These are phyloP conservation scores for Liopterus haemorrhoidalis DNA, from an alignment of 2,888 invertebrate genomes.

Conservation along the genomic window DNA sequence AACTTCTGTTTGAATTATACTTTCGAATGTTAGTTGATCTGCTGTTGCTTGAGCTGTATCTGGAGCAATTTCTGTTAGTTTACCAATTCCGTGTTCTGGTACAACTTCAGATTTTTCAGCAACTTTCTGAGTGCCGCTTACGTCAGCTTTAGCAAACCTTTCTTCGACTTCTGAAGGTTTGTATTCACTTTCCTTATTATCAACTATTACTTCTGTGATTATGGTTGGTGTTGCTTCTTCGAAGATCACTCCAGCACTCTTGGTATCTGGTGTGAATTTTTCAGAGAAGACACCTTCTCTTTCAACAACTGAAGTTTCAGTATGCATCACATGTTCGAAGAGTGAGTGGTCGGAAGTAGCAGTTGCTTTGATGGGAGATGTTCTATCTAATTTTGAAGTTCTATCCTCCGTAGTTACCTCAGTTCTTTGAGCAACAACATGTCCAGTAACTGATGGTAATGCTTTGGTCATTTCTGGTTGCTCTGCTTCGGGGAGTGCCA, in stretches of 20 bases:
- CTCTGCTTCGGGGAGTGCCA: slow-evolving; percentile 43
- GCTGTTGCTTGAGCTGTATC: slow-evolving; percentile 44
- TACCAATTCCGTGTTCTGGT: slow-evolving; percentile 39
- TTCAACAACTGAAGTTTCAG: slow-evolving; percentile 53
- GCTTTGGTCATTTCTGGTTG: slow-evolving; percentile 43
- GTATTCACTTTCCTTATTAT: slow-evolving; percentile 47
- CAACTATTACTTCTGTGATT: slow-evolving; percentile 45
- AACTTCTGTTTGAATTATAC: slow-evolving; percentile 45
- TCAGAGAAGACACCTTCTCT: slow-evolving; percentile 50
- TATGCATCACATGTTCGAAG: slow-evolving; percentile 51
- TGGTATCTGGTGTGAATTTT: slow-evolving; percentile 46
- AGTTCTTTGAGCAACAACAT: slow-evolving; percentile 50
- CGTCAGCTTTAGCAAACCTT: slow-evolving; percentile 42
- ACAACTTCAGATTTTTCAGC: slow-evolving; percentile 46
- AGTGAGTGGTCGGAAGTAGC: slow-evolving; percentile 52
- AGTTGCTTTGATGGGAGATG: slow-evolving; percentile 43
- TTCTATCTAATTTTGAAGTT: slow-evolving; percentile 46
- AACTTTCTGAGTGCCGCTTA: slow-evolving; percentile 42
- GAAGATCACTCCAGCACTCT: slow-evolving; percentile 44
- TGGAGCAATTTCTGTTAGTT: slow-evolving; percentile 37
- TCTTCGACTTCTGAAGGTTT: slow-evolving; percentile 38
- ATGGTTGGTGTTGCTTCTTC: slow-evolving; percentile 47
- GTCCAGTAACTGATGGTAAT: slow-evolving; percentile 44
- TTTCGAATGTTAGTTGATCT: slow-evolving; percentile 46
- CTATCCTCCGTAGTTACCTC: slow-evolving; percentile 54